phyloP scores from a whole-genome alignment of 2,113 vertebrate genomes.

The Nanorana parkeri region DNA sequence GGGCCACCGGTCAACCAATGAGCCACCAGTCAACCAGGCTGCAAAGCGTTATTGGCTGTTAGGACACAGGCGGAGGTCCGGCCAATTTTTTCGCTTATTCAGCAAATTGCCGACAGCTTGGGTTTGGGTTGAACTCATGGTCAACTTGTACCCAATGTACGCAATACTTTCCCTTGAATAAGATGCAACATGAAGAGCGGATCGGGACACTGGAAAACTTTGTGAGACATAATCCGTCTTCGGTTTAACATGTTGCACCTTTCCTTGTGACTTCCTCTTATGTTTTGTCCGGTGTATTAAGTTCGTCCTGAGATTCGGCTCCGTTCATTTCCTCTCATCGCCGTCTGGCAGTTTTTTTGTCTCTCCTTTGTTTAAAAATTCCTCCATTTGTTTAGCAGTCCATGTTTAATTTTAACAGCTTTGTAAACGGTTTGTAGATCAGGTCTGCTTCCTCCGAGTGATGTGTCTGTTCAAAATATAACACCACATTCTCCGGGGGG shows the following conservation, averaged over 20 bases:
- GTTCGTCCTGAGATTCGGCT: not conserved
- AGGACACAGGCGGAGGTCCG: no score
- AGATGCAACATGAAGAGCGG: not conserved
- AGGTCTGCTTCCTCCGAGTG: not conserved
- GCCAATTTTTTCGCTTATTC: no score
- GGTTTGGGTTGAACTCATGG: no score
- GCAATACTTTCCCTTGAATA: no score
- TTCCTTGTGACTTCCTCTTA: not conserved
- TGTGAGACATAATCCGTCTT: not conserved
- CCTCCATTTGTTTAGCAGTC: constrained; percentile 2
- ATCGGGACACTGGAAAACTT: not conserved
- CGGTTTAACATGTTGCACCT: no score
- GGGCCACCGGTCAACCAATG: no score
- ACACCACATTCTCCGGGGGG: not conserved
- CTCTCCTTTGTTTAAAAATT: no score
- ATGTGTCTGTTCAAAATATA: not conserved
- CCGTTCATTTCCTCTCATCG: not conserved
- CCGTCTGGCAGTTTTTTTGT: not conserved
- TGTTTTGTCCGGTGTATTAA: not conserved
- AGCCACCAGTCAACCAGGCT: no score
- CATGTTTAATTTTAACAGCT: constrained; percentile 9
- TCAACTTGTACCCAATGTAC: no score
- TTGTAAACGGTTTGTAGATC: constrained; percentile 3
- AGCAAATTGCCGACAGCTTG: no score
- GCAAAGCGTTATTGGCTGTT: no score